Percentiles rank a stretch among this genome's conserved stretches.
Conservation (phyloP, 2,888 invertebrate species). For the Zhuqinia jingwanae region DNA sequence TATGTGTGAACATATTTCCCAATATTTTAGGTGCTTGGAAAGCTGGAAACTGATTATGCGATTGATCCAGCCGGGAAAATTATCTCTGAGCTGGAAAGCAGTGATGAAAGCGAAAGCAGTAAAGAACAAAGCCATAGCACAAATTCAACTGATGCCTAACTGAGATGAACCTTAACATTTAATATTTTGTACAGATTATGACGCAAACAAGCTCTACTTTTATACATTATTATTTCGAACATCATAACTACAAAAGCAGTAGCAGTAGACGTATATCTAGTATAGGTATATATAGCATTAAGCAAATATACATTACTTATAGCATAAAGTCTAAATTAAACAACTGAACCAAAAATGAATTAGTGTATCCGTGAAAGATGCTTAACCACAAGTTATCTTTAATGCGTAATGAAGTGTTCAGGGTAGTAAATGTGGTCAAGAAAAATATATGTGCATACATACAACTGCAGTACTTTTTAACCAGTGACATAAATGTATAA, state of each 20-base stretch:
- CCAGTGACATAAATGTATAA: constrained; percentile 40
- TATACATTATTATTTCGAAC: constrained; percentile 8
- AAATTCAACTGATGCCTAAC: constrained; percentile 61
- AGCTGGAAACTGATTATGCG: constrained; percentile 48
- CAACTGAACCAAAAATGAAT: too few species aligned
- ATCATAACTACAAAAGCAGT: too few species aligned
- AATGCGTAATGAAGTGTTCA: too few species aligned
- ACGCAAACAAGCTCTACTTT: constrained; percentile 25
- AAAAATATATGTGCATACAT: too few species aligned
- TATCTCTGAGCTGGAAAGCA: constrained; percentile 52
- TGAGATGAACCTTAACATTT: neutral
- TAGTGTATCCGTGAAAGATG: too few species aligned
- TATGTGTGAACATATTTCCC: too few species aligned
- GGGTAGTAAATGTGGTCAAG: too few species aligned
- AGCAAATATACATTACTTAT: too few species aligned
- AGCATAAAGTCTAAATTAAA: too few species aligned
- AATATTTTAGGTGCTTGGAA: constrained; percentile 64
- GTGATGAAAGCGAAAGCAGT: constrained; percentile 44
- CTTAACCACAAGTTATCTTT: too few species aligned
- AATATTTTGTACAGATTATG: constrained; percentile 30
- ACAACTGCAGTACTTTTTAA: neutral
- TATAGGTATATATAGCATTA: too few species aligned
- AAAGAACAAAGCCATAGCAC: constrained; percentile 63
- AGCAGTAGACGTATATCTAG: too few species aligned
- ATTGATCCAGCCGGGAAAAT: constrained; percentile 45